Percentiles rank a stretch among this genome's conserved stretches.
phyloP scores from a whole-genome alignment of 2,888 invertebrate species.

The Lasioglossum pauxillum region DNA sequence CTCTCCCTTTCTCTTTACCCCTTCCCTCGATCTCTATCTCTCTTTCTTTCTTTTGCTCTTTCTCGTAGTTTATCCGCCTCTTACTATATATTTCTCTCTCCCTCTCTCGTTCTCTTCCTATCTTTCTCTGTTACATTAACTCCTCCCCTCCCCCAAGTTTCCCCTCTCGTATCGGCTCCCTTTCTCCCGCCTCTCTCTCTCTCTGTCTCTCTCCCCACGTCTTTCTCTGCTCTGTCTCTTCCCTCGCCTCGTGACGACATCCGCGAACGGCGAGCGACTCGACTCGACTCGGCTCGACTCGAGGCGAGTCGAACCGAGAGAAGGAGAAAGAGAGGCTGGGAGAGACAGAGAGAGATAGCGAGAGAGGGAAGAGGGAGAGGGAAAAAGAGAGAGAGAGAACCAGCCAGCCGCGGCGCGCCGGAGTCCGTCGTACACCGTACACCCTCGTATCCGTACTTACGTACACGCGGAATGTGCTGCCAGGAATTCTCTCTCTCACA shows the following conservation, averaged over 20 bases:
- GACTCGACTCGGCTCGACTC: constrained; percentile 55
- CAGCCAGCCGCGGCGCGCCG: constrained; percentile 46
- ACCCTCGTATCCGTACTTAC: constrained; percentile 65
- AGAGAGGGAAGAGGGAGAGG: background rate
- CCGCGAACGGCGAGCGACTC: constrained; percentile 66
- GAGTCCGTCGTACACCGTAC: constrained; percentile 57
- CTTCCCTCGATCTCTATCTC: constrained; percentile 11
- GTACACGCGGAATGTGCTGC: constrained; percentile 78
- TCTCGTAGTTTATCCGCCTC: constrained; percentile 31
- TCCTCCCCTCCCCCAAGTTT: constrained; percentile 47
- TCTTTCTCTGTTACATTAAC: constrained; percentile 53
- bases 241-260: constrained; percentile 72
- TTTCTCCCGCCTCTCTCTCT: constrained; percentile 51
- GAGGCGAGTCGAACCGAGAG: constrained; percentile 58
- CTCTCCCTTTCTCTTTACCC: constrained; percentile 35
- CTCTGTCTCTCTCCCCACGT: constrained; percentile 38
- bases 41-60: constrained; percentile 33
- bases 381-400: constrained; percentile 16
- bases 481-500: constrained; percentile 79
- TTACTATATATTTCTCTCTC: constrained; percentile 5
- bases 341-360: background rate
- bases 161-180: constrained; percentile 61
- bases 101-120: constrained; percentile 10
- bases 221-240: constrained; percentile 65
- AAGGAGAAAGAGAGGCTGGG: background rate